Percentiles rank a stretch among this genome's conserved stretches.
These are phyloP conservation scores for Camarhynchus parvulus DNA, from an alignment of 2,113 vertebrate genomes.

Conservation along the genomic window DNA sequence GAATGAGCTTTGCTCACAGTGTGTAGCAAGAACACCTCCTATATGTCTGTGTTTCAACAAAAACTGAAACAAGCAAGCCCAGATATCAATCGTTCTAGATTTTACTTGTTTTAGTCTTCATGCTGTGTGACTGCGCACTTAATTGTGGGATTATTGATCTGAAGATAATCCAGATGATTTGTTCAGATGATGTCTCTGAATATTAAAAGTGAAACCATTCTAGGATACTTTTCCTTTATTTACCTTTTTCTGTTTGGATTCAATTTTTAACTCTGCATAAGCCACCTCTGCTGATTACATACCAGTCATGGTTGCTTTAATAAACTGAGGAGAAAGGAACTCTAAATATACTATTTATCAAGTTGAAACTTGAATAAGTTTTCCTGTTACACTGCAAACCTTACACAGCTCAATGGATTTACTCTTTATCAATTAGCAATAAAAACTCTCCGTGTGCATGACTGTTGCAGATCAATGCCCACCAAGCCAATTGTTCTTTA, in stretches of 20 bases:
- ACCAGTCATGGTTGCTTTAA: background rate
- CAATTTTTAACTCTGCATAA: background rate
- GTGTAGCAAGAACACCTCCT: background rate
- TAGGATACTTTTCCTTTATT: background rate
- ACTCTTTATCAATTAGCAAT: constrained; percentile 24
- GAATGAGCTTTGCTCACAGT: background rate
- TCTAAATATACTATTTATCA: constrained; percentile 14
- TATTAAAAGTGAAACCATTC: background rate
- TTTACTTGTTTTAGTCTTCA: background rate
- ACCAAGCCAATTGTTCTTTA: background rate
- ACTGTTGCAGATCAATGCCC: background rate
- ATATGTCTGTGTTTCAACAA: background rate
- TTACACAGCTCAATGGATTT: constrained; percentile 4
- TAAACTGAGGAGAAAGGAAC: background rate
- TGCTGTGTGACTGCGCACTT: background rate
- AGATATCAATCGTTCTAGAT: background rate
- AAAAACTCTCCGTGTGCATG: background rate
- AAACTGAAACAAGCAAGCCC: background rate
- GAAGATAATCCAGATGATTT: background rate
- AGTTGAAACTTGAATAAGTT: background rate
- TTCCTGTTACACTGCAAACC: background rate
- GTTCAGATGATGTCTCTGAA: background rate
- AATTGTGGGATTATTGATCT: background rate
- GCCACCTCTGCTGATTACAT: background rate
- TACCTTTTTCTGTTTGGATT: background rate